Evolutionary conservation across 2,888 invertebrate species (phyloP).

Genomic region (Sphinx pinastri): DNA sequence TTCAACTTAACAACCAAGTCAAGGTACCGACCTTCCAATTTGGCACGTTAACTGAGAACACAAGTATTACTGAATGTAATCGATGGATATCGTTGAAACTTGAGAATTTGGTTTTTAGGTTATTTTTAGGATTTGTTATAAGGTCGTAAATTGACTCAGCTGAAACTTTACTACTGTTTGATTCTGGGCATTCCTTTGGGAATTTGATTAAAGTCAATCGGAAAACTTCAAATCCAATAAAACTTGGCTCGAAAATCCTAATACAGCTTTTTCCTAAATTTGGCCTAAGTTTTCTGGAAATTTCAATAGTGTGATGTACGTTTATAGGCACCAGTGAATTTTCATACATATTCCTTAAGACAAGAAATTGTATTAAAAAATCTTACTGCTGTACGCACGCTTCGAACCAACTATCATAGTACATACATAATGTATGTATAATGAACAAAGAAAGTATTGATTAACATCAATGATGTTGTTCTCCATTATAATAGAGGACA

Average conservation of each 20-base stretch:
- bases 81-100: not conserved
- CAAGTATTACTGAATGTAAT: not conserved
- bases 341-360: not conserved
- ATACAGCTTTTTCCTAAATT: no score
- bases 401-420: conserved; percentile 4
- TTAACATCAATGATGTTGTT: conserved; percentile 20
- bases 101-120: not conserved
- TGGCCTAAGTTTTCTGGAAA: no score
- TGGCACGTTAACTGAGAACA: not conserved
- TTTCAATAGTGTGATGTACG: no score
- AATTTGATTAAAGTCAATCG: no score
- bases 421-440: conserved; percentile 12
- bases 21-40: not conserved
- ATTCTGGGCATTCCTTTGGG: no score
- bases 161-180: no score
- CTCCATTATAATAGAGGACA: not conserved
- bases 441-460: conserved; percentile 17
- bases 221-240: no score
- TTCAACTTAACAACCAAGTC: not conserved
- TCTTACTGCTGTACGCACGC: not conserved
- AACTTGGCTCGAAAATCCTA: no score
- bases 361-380: conserved; percentile 4
- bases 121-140: no score
- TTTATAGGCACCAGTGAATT: no score
- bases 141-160: no score